Evolutionary conservation across 2,797 vertebrate species (phyloP).

Genomic region (Avahi laniger): DNA sequence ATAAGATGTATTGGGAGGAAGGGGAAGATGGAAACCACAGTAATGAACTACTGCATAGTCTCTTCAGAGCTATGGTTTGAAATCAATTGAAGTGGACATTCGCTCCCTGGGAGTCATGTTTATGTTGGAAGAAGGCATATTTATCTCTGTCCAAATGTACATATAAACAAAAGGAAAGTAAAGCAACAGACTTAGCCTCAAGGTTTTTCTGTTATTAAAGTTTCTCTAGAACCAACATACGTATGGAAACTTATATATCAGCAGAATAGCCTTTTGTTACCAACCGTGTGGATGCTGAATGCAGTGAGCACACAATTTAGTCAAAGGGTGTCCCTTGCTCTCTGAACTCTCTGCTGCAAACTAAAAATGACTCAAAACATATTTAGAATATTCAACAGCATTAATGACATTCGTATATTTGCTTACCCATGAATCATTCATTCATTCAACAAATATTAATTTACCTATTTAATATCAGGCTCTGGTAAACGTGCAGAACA

Average conservation of each 20-base stretch:
- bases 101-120: constrained; percentile 3
- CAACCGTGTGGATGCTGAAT: no score
- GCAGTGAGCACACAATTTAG: not conserved
- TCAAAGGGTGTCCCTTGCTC: not conserved
- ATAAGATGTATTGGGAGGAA: constrained; percentile 16
- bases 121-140: not conserved
- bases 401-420: not conserved
- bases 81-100: constrained; percentile 50
- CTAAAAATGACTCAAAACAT: not conserved
- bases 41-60: constrained; percentile 12
- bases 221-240: constrained; percentile 18
- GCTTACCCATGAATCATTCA: not conserved
- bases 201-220: constrained; percentile 47
- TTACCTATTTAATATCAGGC: not conserved
- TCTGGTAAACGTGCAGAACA: not conserved
- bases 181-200: not conserved
- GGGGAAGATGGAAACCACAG: not conserved
- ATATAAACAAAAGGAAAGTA: constrained; percentile 44
- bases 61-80: constrained; percentile 19
- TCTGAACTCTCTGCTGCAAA: not conserved
- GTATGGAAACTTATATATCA: not conserved
- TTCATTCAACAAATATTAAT: not conserved
- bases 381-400: not conserved
- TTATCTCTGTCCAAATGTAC: constrained; percentile 51
- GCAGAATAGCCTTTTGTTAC: not conserved